phyloP scores from a whole-genome alignment of 2,888 invertebrate genomes.

The Timandra comae region DNA sequence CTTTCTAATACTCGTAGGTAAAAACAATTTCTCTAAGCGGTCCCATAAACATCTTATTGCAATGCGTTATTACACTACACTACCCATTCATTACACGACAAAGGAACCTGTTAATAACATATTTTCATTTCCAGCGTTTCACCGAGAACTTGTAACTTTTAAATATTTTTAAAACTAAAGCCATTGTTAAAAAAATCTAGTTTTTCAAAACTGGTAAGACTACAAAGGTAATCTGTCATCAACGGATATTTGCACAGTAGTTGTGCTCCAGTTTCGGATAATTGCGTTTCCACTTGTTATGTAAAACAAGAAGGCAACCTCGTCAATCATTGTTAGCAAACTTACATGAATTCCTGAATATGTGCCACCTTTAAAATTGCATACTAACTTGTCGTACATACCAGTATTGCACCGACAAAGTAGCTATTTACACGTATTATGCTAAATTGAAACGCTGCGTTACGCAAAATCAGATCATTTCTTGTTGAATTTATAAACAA shows the following conservation, averaged over 20 bases:
- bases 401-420: conserved; percentile 10
- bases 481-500: conserved; percentile 11
- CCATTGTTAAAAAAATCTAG: too few species aligned
- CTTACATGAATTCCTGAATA: conserved; percentile 48
- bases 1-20: too few species aligned
- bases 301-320: conserved; percentile 41
- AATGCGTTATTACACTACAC: background rate
- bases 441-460: conserved; percentile 5
- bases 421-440: conserved; percentile 10
- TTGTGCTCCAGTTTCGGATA: conserved; percentile 57
- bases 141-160: too few species aligned
- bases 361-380: conserved; percentile 26
- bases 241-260: conserved; percentile 41
- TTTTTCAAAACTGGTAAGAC: background rate
- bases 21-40: too few species aligned
- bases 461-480: conserved; percentile 14
- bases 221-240: conserved; percentile 19
- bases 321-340: conserved; percentile 45
- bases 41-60: too few species aligned
- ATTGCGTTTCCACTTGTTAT: conserved; percentile 59
- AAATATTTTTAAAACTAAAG: too few species aligned
- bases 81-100: too few species aligned
- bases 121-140: too few species aligned
- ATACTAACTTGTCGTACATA: conserved; percentile 22
- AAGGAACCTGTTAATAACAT: too few species aligned